A percentile compares a stretch with the other conserved stretches of the same genome.
Conservation (phyloP, 92 coral and sea anemone species). For the Palythoa heliodiscus region DNA sequence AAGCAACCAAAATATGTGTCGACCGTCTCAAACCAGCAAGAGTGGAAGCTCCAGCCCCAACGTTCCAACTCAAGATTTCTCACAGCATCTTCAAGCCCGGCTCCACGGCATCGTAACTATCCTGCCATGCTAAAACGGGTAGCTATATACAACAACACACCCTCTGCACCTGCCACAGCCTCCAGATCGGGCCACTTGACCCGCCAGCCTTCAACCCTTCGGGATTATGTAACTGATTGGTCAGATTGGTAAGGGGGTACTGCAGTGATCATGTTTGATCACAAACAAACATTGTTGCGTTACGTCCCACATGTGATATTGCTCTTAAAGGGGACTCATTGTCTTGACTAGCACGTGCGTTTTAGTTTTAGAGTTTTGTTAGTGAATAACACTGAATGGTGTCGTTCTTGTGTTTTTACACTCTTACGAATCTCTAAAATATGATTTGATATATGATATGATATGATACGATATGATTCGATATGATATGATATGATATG, state of each 20-base stretch:
- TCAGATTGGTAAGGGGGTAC: background rate
- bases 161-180: background rate
- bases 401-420: no score
- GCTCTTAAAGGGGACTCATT: background rate
- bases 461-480: no score
- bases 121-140: conserved; percentile 8
- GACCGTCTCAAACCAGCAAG: conserved; percentile 7
- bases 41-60: background rate
- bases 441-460: no score
- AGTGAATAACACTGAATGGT: no score
- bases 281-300: background rate
- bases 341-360: background rate
- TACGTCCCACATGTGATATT: background rate
- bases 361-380: no score
- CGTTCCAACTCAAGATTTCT: no score
- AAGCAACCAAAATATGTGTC: conserved; percentile 37
- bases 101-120: no score
- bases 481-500: no score
- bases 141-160: background rate
- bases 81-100: no score
- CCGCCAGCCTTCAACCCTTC: conserved; percentile 6
- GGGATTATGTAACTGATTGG: conserved; percentile 12
- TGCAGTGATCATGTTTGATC: conserved; percentile 16
- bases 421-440: no score
- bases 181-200: conserved; percentile 8